A percentile compares a stretch with the other conserved stretches of the same genome.
These are phyloP conservation scores for Acrobasis repandana DNA, from an alignment of 2,888 invertebrate genomes.

Conservation along the genomic window DNA sequence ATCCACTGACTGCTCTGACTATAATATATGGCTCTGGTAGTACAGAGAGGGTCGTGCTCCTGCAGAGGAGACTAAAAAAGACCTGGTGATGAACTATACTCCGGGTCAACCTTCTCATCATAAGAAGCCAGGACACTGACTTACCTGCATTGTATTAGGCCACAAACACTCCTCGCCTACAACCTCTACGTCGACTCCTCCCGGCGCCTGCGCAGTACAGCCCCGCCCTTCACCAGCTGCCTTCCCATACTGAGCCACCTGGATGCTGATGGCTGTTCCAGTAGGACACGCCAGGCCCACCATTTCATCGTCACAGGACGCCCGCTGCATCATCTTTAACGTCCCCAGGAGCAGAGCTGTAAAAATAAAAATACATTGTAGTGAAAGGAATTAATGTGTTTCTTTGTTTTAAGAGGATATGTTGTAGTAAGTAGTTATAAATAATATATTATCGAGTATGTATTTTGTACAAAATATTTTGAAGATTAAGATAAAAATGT, in stretches of 20 bases:
- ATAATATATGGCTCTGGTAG: too few species aligned
- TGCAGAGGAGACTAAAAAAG: too few species aligned
- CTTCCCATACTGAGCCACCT: conserved; percentile 93
- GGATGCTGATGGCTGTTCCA: conserved; percentile 95
- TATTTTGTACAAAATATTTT: too few species aligned
- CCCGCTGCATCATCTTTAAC: conserved; percentile 92
- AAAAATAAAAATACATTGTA: conserved; percentile 24
- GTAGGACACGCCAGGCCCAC: conserved; percentile 94
- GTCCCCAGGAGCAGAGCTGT: conserved; percentile 94
- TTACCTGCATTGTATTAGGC: conserved; percentile 40
- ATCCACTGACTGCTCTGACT: too few species aligned
- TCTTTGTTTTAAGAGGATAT: too few species aligned
- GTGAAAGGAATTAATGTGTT: too few species aligned
- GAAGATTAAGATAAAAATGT: too few species aligned
- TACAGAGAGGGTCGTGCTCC: too few species aligned
- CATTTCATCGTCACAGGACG: conserved; percentile 94
- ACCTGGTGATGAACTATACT: too few species aligned
- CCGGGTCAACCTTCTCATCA: too few species aligned
- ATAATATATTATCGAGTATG: too few species aligned
- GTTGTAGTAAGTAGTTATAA: too few species aligned
- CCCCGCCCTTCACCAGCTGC: conserved; percentile 66
- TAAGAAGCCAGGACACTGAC: conserved; percentile 19
- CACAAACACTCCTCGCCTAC: conserved; percentile 78
- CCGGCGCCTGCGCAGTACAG: conserved; percentile 52
- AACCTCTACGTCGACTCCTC: conserved; percentile 48